These are phyloP conservation scores for Pangasius djambal DNA, from an alignment of 2,797 vertebrate species.

Conservation along the genomic window DNA sequence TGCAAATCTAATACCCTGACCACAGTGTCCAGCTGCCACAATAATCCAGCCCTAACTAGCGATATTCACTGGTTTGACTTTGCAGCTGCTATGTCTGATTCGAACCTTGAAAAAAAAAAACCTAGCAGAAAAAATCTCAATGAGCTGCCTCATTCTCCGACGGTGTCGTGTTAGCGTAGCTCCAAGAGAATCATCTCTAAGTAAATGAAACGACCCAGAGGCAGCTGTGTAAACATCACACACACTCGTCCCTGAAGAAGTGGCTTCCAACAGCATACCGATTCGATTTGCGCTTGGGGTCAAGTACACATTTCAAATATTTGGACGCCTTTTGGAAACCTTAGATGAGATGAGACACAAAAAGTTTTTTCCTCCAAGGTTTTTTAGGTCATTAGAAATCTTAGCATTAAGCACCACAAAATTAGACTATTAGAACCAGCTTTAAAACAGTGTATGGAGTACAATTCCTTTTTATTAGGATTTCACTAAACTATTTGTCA, in stretches of 20 bases:
- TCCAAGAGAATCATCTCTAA: conserved; percentile 29
- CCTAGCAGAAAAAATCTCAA: not conserved
- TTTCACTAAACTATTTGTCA: not conserved
- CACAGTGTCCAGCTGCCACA: not conserved
- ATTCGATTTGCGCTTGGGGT: not conserved
- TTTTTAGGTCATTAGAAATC: not conserved
- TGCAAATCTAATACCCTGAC: not conserved
- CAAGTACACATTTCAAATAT: conserved; percentile 16
- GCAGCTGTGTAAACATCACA: conserved; percentile 48
- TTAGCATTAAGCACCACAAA: not conserved
- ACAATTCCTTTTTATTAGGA: not conserved
- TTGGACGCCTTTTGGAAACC: conserved; percentile 10
- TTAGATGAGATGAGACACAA: not conserved
- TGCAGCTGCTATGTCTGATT: not conserved
- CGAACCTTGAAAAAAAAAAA: conserved; percentile 6
- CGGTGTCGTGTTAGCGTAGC: conserved; percentile 8
- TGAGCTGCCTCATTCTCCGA: not conserved
- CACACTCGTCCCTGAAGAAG: conserved; percentile 1
- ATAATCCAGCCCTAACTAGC: not conserved
- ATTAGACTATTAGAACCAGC: not conserved
- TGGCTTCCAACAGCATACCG: conserved; percentile 6
- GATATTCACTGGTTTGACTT: not conserved
- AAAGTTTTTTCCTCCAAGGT: not conserved
- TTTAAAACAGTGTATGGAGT: not conserved
- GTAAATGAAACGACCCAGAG: conserved; percentile 13